Percentiles rank a stretch among this genome's conserved stretches.
Evolutionary conservation across 2,797 vertebrate species (phyloP).

Genomic region (Acridotheres tristis): DNA sequence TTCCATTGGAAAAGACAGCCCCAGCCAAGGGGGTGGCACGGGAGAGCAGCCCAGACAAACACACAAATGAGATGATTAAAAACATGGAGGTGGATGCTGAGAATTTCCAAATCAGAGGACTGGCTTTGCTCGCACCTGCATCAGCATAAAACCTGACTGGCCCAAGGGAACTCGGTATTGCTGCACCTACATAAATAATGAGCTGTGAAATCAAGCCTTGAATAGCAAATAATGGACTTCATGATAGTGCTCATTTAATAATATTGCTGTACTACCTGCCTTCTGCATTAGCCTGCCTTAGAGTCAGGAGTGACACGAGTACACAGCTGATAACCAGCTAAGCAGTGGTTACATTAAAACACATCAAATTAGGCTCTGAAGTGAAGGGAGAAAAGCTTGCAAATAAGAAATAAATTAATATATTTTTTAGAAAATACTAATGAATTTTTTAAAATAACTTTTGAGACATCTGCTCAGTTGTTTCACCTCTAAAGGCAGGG

Average conservation of each 20-base stretch:
- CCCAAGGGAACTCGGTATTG: neutral
- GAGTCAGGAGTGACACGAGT: neutral
- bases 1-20: neutral
- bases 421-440: neutral
- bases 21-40: neutral
- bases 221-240: neutral
- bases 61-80: neutral
- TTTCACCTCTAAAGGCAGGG: neutral
- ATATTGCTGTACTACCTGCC: neutral
- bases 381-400: neutral
- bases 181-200: neutral
- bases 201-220: slow-evolving; percentile 6
- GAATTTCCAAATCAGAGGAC: neutral
- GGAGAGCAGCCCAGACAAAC: neutral
- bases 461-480: neutral
- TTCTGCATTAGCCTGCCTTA: neutral
- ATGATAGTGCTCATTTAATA: neutral
- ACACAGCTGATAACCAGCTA: neutral
- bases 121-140: neutral
- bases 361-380: neutral
- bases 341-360: neutral
- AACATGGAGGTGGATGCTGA: neutral
- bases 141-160: neutral
- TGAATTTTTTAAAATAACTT: neutral
- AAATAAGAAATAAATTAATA: neutral